Evolutionary conservation across 2,113 vertebrate species (phyloP).

Genomic region (Alligator sinensis): DNA sequence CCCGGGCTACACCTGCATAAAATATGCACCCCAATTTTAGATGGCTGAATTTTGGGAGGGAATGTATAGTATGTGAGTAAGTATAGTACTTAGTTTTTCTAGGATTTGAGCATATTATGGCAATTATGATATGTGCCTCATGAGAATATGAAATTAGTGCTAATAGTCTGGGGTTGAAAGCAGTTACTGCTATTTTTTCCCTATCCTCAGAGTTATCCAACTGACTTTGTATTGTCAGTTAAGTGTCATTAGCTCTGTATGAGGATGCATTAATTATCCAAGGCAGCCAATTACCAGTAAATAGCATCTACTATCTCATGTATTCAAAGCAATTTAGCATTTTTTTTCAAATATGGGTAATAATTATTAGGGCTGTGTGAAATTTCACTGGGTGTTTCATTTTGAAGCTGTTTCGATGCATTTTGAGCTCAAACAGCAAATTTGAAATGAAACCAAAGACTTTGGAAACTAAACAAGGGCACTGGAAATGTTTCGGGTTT

Average conservation of each 20-base stretch:
- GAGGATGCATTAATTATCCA: not conserved
- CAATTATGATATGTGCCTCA: not conserved
- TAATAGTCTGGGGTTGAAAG: not conserved
- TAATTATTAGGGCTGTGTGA: not conserved
- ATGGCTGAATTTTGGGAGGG: no score
- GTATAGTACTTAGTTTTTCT: no score
- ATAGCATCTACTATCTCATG: not conserved
- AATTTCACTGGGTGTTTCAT: no score
- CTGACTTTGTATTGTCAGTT: not conserved
- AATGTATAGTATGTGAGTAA: no score
- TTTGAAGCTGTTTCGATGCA: no score
- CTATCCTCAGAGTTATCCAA: not conserved
- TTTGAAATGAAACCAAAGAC: no score
- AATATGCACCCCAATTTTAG: no score
- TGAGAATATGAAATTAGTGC: not conserved
- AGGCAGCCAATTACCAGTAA: not conserved
- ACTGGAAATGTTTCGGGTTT: no score
- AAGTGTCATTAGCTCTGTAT: not conserved
- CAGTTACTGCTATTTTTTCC: not conserved
- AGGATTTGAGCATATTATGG: not conserved
- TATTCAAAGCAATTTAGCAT: conserved; percentile 20
- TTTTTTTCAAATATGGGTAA: not conserved
- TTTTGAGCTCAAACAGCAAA: no score
- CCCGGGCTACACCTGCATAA: no score
- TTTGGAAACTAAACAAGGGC: no score